Conservation (phyloP, 2,888 invertebrate genomes). For the Chrysina gloriosa region DNA sequence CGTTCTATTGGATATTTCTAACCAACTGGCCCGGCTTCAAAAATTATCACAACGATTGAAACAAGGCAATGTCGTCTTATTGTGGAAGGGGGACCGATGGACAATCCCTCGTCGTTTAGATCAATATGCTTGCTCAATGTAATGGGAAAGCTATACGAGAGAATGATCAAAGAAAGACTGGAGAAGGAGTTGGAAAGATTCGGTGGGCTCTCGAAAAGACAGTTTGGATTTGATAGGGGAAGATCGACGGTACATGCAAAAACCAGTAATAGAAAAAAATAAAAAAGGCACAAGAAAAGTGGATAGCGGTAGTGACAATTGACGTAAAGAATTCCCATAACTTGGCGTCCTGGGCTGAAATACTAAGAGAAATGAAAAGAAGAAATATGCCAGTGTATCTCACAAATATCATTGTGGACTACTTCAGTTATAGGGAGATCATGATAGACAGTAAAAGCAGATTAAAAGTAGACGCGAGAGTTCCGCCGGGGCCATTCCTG, state of each 20-base stretch:
- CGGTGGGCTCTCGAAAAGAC: neutral
- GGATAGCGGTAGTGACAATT: neutral
- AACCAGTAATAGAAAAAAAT: neutral
- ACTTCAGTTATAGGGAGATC: neutral
- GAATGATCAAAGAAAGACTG: neutral
- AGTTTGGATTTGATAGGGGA: neutral
- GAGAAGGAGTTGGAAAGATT: neutral
- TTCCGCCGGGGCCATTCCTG: conserved; percentile 30
- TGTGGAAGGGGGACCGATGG: conserved; percentile 3
- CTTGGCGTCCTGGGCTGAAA: neutral
- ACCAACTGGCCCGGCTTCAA: neutral
- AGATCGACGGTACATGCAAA: conserved; percentile 3
- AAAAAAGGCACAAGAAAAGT: neutral
- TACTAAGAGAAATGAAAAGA: neutral
- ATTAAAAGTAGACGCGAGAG: neutral
- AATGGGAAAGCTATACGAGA: neutral
- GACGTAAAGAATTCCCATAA: conserved; percentile 6
- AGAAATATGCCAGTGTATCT: neutral
- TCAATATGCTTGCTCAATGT: neutral
- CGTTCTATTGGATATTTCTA: neutral
- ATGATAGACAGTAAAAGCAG: neutral
- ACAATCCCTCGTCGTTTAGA: neutral
- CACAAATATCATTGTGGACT: neutral
- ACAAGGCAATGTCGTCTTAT: neutral
- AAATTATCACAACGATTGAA: neutral